Percentiles rank a stretch among this genome's conserved stretches.
Conservation (phyloP, 2,888 invertebrate species). For the Cantharis nigra region DNA sequence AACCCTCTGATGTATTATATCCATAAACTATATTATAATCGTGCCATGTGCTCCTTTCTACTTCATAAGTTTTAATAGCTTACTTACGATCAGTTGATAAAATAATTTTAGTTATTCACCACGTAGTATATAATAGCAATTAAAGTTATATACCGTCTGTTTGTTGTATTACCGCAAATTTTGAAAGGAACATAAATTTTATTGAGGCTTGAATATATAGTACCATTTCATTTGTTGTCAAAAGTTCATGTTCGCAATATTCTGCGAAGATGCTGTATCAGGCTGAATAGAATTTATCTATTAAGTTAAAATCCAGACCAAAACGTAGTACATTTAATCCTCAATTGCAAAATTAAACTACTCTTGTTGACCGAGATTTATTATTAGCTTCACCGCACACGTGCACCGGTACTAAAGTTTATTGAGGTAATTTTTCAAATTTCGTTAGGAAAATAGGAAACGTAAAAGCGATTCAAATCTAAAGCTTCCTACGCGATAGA, state of each 20-base stretch:
- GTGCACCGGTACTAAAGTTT: constrained; percentile 26
- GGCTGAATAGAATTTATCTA: constrained; percentile 1
- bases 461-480: constrained; percentile 7
- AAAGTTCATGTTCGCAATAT: background rate
- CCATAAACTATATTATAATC: constrained; percentile 24
- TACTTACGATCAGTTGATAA: constrained; percentile 14
- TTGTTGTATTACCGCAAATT: background rate
- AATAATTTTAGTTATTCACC: background rate
- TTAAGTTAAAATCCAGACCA: constrained; percentile 9
- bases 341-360: constrained; percentile 26
- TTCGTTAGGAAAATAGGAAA: constrained; percentile 20
- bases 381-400: constrained; percentile 25
- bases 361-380: constrained; percentile 25
- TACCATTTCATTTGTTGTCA: background rate
- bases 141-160: background rate
- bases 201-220: background rate
- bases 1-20: constrained; percentile 25
- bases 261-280: background rate
- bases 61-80: constrained; percentile 18
- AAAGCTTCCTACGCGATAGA: background rate
- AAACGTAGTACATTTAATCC: constrained; percentile 16
- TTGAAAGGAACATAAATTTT: background rate
- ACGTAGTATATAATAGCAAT: background rate
- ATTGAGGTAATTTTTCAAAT: constrained; percentile 30
- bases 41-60: constrained; percentile 9